A percentile compares a stretch with the other conserved stretches of the same genome.
Evolutionary conservation across 2,888 invertebrate genomes (phyloP).

Genomic region (Aelia acuminata): DNA sequence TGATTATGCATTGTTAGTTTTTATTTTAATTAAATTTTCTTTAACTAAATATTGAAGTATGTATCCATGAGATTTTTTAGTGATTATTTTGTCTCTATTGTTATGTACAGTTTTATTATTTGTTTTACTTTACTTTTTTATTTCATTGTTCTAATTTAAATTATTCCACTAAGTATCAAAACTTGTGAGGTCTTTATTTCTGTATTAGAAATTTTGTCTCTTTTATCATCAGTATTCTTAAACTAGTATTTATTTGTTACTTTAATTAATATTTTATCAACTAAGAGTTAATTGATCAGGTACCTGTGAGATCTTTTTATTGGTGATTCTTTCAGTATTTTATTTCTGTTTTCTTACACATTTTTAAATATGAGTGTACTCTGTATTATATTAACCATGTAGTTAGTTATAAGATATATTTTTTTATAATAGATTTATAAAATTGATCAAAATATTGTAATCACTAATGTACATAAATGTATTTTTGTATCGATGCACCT

Average conservation of each 20-base stretch:
- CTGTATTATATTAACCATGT: neutral
- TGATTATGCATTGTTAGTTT: no score
- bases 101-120: no score
- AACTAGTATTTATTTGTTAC: no score
- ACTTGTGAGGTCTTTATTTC: neutral
- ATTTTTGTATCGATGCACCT: neutral
- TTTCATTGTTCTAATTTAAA: neutral
- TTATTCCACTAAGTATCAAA: neutral
- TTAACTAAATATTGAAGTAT: no score
- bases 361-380: neutral
- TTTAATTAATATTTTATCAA: neutral
- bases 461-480: neutral
- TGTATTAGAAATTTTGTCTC: neutral
- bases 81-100: no score
- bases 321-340: neutral
- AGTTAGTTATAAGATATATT: neutral
- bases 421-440: neutral
- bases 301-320: neutral
- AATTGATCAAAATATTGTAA: slow-evolving; percentile 26
- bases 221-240: neutral
- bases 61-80: no score
- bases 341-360: neutral
- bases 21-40: no score
- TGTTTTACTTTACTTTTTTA: no score
- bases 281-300: no score